These are phyloP conservation scores for Sylvia borin DNA, from an alignment of 2,797 vertebrate species.

Conservation along the genomic window DNA sequence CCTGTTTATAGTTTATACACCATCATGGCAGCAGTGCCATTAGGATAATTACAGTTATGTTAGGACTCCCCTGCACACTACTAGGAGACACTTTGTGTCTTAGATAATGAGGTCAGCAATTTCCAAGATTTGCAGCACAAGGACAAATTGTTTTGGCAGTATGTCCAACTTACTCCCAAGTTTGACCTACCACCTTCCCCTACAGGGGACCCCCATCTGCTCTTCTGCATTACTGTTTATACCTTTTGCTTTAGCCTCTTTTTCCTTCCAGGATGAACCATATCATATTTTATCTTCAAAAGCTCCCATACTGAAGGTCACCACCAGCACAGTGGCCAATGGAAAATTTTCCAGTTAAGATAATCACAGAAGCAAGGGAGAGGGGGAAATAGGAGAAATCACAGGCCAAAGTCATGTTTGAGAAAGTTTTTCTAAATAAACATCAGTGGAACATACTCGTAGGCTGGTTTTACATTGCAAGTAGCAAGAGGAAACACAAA, in stretches of 20 bases:
- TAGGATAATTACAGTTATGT: constrained; percentile 29
- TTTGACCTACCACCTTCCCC: neutral
- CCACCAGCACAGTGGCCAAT: neutral
- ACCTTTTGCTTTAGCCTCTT: neutral
- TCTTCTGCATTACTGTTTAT: neutral
- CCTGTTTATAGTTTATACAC: constrained; percentile 35
- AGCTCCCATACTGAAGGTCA: neutral
- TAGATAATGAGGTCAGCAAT: neutral
- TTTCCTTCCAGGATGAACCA: neutral
- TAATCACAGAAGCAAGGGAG: neutral
- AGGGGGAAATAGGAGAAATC: neutral
- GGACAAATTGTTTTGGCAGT: constrained; percentile 20
- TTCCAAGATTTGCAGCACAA: neutral
- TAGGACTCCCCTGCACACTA: neutral
- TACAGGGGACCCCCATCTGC: neutral
- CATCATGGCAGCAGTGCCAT: neutral
- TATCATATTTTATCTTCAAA: neutral
- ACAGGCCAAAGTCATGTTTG: neutral
- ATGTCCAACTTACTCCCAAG: neutral
- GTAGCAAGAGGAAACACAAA: neutral
- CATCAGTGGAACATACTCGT: neutral
- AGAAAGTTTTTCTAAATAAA: neutral
- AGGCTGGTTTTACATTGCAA: neutral
- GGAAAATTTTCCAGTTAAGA: neutral
- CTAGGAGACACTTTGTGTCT: neutral